Base-by-base conservation (phyloP, 2,113 vertebrate genomes). In the Propithecus coquereli region DNA sequence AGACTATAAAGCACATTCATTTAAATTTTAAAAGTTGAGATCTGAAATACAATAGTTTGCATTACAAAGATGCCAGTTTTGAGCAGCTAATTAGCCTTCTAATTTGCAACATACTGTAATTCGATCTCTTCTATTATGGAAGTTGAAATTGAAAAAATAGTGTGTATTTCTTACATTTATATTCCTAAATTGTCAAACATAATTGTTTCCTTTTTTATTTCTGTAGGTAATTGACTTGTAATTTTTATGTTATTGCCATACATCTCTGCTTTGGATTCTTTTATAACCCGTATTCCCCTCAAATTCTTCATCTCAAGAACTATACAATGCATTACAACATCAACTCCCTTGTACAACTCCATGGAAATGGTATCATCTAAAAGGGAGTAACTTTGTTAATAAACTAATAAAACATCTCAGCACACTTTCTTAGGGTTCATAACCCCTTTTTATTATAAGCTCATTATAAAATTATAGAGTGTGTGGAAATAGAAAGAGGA, bases 151-250 rank as follows among this genome's bases (percentile, higher is more conserved):
- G 47, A 97, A 91, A 93, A 84, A 40, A 89, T 63, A 93, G 54
- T 66, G 14, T 77, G 2, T 27, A 74, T 95, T 87, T 61, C 14
- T 32, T 89, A 92, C 43, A 95, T 87, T 96, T 82, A 77, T 90
- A 92, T 87, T 92, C 47, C 8, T 92, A 90, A 94, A 74, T 50
- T 94, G 80, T 80, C 54, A 63, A 86, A 90, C 57, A 76, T 79
- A 94, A 74, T 93, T 79, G 45, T 65, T 86, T 70, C 65, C 52
- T 54, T 93, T 73, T 65, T 59, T 80, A 30, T 80, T 91, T 94
- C 76, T 92, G 43, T 17, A 96, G 81, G 80, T 97, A 97, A 96
- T 74, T 90, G 84, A 79, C 95, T 95, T 95, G 16, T 54, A 95
- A 73, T 87, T 96, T 90, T 94, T 66, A 92, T 94, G 74, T 92